phyloP scores from a whole-genome alignment of 2,113 vertebrate genomes.

The Emydura subglobosa region DNA sequence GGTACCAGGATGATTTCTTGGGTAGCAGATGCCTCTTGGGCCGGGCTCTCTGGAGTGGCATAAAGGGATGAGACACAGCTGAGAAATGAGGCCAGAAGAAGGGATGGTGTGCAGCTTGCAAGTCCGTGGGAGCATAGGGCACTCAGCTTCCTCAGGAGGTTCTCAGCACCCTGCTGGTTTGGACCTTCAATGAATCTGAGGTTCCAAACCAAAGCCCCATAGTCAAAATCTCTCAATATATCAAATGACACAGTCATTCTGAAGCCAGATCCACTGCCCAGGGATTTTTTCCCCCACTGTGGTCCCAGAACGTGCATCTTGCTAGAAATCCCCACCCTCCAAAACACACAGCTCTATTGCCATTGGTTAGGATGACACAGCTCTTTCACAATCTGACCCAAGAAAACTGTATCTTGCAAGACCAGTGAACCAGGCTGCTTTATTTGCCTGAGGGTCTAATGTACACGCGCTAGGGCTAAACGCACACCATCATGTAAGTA shows the following conservation, averaged over 20 bases:
- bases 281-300: neutral
- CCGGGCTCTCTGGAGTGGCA: neutral
- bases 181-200: accelerated
- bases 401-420: accelerated
- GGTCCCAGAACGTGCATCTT: neutral
- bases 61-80: accelerated
- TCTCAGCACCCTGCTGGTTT: accelerated
- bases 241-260: neutral
- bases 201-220: neutral
- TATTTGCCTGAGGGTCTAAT: neutral
- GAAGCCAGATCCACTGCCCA: accelerated
- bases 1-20: constrained; percentile 1
- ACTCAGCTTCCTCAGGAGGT: neutral
- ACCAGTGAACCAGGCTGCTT: neutral
- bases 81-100: accelerated
- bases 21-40: neutral
- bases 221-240: neutral
- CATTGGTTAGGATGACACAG: accelerated
- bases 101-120: neutral
- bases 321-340: neutral
- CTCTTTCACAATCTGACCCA: neutral
- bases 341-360: neutral
- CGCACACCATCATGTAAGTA: neutral
- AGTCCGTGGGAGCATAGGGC: accelerated
- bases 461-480: neutral